These are phyloP conservation scores for cat (Felis catus) DNA, from an alignment of 2,113 vertebrate genomes.

Conservation along the genomic window DNA sequence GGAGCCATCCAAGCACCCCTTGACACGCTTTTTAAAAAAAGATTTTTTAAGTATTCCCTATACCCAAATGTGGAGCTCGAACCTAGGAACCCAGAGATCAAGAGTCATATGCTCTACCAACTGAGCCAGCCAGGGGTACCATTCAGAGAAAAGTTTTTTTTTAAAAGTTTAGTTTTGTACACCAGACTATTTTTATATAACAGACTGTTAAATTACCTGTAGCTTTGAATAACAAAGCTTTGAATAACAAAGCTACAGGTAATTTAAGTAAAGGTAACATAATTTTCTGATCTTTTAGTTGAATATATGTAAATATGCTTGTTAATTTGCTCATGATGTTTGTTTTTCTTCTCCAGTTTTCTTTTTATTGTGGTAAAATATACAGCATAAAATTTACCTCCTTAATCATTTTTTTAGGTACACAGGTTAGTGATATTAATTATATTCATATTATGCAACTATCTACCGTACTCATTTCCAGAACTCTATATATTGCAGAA, in stretches of 20 bases:
- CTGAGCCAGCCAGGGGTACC: not conserved
- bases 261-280: not conserved
- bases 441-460: not conserved
- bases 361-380: constrained; percentile 24
- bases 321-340: not conserved
- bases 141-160: not conserved
- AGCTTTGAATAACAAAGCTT: too few species aligned
- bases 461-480: not conserved
- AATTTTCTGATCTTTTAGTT: not conserved
- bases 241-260: not conserved
- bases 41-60: not conserved
- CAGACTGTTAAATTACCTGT: too few species aligned
- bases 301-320: not conserved
- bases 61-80: not conserved
- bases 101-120: not conserved
- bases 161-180: not conserved
- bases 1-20: not conserved
- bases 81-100: not conserved
- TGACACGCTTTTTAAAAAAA: not conserved
- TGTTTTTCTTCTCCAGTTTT: not conserved
- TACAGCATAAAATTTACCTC: not conserved
- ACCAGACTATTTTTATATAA: not conserved
- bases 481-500: not conserved
- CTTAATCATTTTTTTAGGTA: not conserved
- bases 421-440: not conserved